Percentiles rank a stretch among this genome's conserved stretches.
These are phyloP conservation scores for Nesoenas mayeri DNA, from an alignment of 2,113 vertebrate species.

Conservation along the genomic window DNA sequence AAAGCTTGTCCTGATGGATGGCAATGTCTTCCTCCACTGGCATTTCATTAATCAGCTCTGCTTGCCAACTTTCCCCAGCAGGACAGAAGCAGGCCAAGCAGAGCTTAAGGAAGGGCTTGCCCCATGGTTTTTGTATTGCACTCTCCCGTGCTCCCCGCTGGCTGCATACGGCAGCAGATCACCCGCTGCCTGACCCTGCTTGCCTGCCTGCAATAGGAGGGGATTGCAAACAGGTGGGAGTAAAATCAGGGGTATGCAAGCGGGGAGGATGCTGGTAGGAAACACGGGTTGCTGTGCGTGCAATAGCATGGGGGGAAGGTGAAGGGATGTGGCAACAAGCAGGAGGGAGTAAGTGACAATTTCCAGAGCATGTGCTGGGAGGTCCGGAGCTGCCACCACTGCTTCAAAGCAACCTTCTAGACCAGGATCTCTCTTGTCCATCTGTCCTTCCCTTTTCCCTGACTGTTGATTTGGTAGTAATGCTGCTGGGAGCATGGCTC, in stretches of 20 bases:
- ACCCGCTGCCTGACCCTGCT: not conserved
- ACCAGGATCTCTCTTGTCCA: not conserved
- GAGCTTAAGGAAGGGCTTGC: not conserved
- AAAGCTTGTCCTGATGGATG: not conserved
- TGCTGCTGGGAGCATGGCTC: not conserved
- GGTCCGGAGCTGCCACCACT: not conserved
- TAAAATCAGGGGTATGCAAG: not conserved
- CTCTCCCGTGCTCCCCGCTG: rapidly evolving
- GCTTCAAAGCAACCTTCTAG: not conserved
- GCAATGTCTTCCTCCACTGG: not conserved
- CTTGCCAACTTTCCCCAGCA: not conserved
- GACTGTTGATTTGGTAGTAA: not conserved
- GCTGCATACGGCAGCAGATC: not conserved
- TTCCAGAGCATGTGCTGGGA: not conserved
- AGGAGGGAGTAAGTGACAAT: not conserved
- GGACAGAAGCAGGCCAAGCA: not conserved
- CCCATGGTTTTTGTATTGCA: rapidly evolving
- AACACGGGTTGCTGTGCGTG: rapidly evolving
- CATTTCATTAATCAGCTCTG: not conserved
- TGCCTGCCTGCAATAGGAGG: rapidly evolving
- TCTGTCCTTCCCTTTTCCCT: not conserved
- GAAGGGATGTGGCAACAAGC: not conserved
- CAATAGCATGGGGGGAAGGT: rapidly evolving
- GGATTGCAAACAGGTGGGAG: not conserved
- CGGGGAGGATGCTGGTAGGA: not conserved